Percentiles rank a stretch among this genome's conserved stretches.
Conservation (phyloP, 1,140 invertebrate genomes). For the Nebria ingens region DNA sequence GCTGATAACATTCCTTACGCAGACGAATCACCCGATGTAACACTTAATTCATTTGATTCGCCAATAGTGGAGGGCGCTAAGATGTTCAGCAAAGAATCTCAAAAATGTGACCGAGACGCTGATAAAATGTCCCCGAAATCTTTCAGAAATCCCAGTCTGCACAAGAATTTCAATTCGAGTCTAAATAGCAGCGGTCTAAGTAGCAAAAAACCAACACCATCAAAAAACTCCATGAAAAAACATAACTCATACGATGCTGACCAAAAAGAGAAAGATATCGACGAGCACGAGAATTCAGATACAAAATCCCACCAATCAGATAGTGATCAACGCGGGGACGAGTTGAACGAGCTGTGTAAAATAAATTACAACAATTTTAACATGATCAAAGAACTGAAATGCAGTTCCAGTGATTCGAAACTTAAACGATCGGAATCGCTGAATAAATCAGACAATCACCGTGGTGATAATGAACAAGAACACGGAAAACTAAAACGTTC, state of each 20-base stretch:
- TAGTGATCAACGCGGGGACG: neutral
- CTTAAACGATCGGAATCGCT: constrained; percentile 49
- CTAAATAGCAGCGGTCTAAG: neutral
- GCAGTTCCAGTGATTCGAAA: constrained; percentile 24
- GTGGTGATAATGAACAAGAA: constrained; percentile 32
- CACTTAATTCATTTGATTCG: constrained; percentile 17
- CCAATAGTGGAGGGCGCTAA: constrained; percentile 1
- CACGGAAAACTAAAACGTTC: constrained; percentile 43
- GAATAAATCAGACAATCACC: constrained; percentile 41
- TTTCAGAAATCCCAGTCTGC: constrained; percentile 33
- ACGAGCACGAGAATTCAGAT: neutral
- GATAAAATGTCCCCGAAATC: constrained; percentile 28
- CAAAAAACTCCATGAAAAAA: neutral
- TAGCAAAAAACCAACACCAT: neutral
- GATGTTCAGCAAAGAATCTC: constrained; percentile 4
- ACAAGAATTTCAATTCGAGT: constrained; percentile 25
- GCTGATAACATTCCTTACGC: constrained; percentile 41
- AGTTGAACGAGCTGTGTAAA: neutral
- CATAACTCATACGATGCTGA: neutral
- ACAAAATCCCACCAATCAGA: neutral
- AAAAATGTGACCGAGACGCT: constrained; percentile 20
- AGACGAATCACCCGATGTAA: constrained; percentile 38
- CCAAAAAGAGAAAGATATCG: constrained; percentile 1
- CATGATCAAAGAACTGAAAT: neutral
- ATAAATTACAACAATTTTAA: constrained; percentile 1